Conservation (phyloP, 2,113 vertebrate genomes). For the Macrotis lagotis region DNA sequence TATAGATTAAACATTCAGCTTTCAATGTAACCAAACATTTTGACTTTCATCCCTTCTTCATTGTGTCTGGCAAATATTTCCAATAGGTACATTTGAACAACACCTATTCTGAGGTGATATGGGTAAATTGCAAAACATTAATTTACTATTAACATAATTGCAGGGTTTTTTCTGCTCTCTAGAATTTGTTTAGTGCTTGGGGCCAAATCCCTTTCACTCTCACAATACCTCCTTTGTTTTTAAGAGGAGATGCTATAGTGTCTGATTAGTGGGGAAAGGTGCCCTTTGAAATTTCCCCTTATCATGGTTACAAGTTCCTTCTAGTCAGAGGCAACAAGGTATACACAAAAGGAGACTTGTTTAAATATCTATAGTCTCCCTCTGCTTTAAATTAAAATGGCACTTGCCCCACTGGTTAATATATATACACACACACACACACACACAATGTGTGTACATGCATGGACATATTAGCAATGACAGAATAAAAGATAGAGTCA, state of each 20-base stretch:
- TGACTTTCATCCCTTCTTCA: conserved; percentile 48
- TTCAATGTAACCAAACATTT: conserved; percentile 42
- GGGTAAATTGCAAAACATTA: conserved; percentile 71
- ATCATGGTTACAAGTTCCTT: conserved; percentile 39
- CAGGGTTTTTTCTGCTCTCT: conserved; percentile 49
- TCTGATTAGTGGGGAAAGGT: background rate
- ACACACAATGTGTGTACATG: no score
- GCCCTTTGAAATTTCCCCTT: conserved; percentile 73
- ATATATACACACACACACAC: no score
- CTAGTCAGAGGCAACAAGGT: conserved; percentile 45
- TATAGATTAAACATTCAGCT: background rate
- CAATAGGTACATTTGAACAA: conserved; percentile 62
- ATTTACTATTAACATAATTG: conserved; percentile 77
- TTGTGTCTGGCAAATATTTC: conserved; percentile 47
- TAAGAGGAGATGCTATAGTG: conserved; percentile 27
- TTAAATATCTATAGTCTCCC: conserved; percentile 65
- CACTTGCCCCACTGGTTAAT: conserved; percentile 47
- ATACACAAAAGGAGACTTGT: conserved; percentile 32
- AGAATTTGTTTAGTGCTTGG: conserved; percentile 48
- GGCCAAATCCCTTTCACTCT: conserved; percentile 68
- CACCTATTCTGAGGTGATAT: conserved; percentile 67
- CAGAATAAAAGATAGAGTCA: background rate
- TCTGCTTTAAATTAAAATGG: conserved; percentile 68
- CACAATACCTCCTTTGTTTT: conserved; percentile 73
- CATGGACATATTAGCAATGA: background rate